phyloP scores from a whole-genome alignment of 35 echinoderm and acorn worm species.

The Ophiothrix spiculata region DNA sequence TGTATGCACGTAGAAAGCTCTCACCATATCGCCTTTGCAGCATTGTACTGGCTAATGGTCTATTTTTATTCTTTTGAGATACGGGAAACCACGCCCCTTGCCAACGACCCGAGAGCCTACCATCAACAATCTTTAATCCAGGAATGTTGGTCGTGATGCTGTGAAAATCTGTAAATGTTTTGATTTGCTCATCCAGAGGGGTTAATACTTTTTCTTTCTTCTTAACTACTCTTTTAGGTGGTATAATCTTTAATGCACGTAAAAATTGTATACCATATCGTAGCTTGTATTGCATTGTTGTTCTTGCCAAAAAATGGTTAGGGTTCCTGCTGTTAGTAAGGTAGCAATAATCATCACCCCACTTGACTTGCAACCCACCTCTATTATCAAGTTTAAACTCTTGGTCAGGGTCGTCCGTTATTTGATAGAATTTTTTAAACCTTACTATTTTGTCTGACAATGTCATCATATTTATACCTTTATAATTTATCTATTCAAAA shows the following conservation, averaged over 20 bases:
- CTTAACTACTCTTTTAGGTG: not conserved
- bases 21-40: constrained; percentile 3
- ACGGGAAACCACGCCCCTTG: not conserved
- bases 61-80: constrained; percentile 1
- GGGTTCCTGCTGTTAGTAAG: not conserved
- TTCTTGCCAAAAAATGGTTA: not conserved
- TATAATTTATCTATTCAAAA: no score
- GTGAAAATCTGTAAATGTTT: not conserved
- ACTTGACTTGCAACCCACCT: not conserved
- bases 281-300: not conserved
- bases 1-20: not conserved
- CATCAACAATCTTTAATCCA: not conserved
- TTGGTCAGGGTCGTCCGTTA: not conserved
- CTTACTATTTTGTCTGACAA: no score
- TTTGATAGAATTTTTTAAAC: not conserved
- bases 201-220: not conserved
- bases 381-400: not conserved
- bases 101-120: not conserved
- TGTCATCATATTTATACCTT: no score
- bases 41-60: not conserved
- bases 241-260: constrained; percentile 9
- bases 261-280: not conserved
- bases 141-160: not conserved
- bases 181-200: not conserved
- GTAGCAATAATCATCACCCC: not conserved